Base-by-base conservation (phyloP, 1,140 invertebrate genomes). In the Lineus longissimus region DNA sequence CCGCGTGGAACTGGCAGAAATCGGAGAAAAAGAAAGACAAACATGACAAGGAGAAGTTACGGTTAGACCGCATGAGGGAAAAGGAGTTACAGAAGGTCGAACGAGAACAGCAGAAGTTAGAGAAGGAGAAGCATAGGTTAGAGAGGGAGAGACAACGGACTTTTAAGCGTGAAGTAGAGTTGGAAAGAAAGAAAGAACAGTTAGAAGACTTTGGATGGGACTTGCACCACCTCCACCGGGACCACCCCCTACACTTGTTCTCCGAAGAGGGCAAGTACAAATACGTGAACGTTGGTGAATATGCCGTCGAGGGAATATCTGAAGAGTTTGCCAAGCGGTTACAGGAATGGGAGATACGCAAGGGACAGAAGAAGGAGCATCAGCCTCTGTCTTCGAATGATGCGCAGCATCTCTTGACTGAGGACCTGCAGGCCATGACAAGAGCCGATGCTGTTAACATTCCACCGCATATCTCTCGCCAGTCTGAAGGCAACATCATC, bases 281-380 rank as follows among this genome's bases (percentile, higher is more conserved):
- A 62, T 70, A 68, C 62, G 69, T 71, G 13, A 59, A 72, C 17
- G 61, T 73, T 0, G 71, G 74, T 62, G 73, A 73, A 1, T 47
- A 75, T 41, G 72, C 70, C 23, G 61, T 73, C 73, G 43, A 75
- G 54, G 91, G 92, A 64, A 73, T 79, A 29, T 93, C 91, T 9
- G 85, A 90, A 54, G 92, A 92, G 69, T 95, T 95, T 78, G 93
- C 91, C 0, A 87, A 89, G 22, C 93, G 93, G 74, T 83, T 95
- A 0, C 92, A 93, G 77, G 92, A 95, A 76, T 95, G 93, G 93
- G 92, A 95, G 76, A 89, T 91, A 65, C 88, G 60, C 13, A 76
- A 73, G 55, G 23, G 23, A 11, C 23, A 57, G 19, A n/a, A n/a
- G 47, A 51, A 51, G 47, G 47, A 51, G 25, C 47, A 51, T n/a